Evolutionary conservation across 1,140 invertebrate species (phyloP), one percentile per base, ranked within the genome.

Genomic region (Eciton burchellii): DNA sequence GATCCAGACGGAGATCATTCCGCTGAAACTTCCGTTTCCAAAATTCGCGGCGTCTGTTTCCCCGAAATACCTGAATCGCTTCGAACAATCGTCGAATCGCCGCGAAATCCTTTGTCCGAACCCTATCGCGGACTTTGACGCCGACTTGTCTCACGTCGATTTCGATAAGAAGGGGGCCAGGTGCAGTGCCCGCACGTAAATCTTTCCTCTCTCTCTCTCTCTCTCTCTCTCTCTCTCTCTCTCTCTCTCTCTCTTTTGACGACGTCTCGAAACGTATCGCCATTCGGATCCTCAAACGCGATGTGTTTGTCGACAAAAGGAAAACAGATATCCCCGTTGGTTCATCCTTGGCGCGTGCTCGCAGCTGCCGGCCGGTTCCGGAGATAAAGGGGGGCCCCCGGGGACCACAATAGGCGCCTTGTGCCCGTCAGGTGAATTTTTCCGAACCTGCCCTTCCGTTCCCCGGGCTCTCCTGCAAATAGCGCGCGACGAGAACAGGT

Each of bases 401-500:
- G 83, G 76, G 81, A 87, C 82, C 81, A 91, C 90, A 91, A 92
- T 91, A 87, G 86, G 83, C 62, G 72, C 90, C 84, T 91, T 91
- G 91, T 92, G 85, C 73, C 59, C 52, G 89, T 91, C 91, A 91
- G 91, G 91, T 92, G 89, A 91, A 91, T 91, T 91, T 90, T 91
- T 88, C 86, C 84, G 83, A 87, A 89, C 86, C 87, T 89, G 84
- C 82, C 82, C 63, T 62, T 60, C 43, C 47, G 41, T 35, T 56
- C 68, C 21, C 73, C 62, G 47, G 12, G 19, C 49, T 19, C 54
- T 47, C 72, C 65, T 52, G 81, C 87, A 89, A 85, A 89, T 82
- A 88, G 82, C 71, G 63, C 71, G 52, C 73, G 82, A 81, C 86
- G 88, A 56, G 83, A 90, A 89, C 89, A 90, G 89, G 89, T 90